Conservation (phyloP, 37 sponge, comb jelly and placozoan species). For the Spongilla lacustris region DNA sequence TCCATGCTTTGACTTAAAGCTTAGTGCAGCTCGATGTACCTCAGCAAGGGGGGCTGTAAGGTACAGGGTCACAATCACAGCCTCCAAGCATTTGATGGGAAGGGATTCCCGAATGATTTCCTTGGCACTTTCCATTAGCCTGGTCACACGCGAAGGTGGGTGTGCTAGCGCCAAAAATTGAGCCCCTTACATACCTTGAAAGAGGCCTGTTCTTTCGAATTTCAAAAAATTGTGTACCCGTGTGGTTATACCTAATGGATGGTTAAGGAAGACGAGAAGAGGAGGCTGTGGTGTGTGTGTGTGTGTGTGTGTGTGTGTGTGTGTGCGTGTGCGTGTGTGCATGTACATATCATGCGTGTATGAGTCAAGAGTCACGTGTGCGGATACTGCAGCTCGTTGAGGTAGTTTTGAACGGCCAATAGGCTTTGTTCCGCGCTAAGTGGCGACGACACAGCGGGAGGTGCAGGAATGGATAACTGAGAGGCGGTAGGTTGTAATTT, state of each 20-base stretch:
- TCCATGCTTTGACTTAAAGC: constrained; percentile 82
- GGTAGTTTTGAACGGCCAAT: constrained; percentile 39
- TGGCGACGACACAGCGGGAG: constrained; percentile 15
- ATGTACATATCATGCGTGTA: not conserved
- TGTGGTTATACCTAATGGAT: constrained; percentile 85
- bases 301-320: not conserved
- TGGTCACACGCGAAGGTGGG: constrained; percentile 39
- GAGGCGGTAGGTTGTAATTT: not conserved
- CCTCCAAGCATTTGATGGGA: constrained; percentile 98
- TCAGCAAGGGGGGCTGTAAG: constrained; percentile 69
- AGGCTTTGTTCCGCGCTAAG: constrained; percentile 5
- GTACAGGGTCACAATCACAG: constrained; percentile 88
- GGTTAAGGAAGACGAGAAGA: not conserved
- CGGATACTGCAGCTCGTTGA: constrained; percentile 59
- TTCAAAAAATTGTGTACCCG: constrained; percentile 98
- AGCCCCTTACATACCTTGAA: constrained; percentile 82
- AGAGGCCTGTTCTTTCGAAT: constrained; percentile 83
- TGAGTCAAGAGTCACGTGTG: too few species aligned
- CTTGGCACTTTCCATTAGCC: constrained; percentile 91
- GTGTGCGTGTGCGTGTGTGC: constrained; percentile 2
- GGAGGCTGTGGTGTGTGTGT: not conserved
- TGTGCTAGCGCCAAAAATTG: too few species aligned
- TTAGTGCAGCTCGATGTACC: constrained; percentile 69
- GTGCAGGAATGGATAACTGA: constrained; percentile 25
- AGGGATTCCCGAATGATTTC: constrained; percentile 91